phyloP scores from a whole-genome alignment of 2,113 vertebrate species.

The Mormyrus iriodes region DNA sequence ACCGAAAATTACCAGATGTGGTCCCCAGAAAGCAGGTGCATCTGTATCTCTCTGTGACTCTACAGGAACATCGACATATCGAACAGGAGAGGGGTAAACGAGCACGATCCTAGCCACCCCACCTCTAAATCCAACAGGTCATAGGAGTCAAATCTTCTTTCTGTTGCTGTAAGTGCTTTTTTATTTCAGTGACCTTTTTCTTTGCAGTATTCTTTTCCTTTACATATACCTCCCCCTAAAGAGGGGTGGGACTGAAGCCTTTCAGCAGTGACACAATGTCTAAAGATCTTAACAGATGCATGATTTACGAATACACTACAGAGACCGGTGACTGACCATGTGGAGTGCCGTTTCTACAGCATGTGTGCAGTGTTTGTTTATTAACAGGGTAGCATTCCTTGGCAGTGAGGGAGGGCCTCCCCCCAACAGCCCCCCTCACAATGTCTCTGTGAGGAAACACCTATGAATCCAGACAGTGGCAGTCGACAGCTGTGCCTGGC shows the following conservation, averaged over 20 bases:
- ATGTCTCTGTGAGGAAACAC: background rate
- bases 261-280: background rate
- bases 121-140: background rate
- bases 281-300: background rate
- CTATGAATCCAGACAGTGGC: conserved; percentile 9
- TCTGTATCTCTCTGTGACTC: background rate
- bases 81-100: background rate
- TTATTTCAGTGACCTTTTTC: background rate
- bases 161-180: background rate
- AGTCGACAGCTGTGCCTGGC: background rate
- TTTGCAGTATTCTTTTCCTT: background rate
- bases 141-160: background rate
- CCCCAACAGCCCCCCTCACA: background rate
- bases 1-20: background rate
- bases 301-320: background rate
- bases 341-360: background rate
- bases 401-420: background rate
- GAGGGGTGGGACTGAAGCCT: background rate
- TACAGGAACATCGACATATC: background rate
- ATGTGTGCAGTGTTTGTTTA: background rate
- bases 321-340: background rate
- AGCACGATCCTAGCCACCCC: background rate
- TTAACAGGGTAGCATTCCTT: background rate
- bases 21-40: background rate
- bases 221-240: background rate